Conservation (phyloP, 1,140 invertebrate species). For the Leptopilina boulardi region DNA sequence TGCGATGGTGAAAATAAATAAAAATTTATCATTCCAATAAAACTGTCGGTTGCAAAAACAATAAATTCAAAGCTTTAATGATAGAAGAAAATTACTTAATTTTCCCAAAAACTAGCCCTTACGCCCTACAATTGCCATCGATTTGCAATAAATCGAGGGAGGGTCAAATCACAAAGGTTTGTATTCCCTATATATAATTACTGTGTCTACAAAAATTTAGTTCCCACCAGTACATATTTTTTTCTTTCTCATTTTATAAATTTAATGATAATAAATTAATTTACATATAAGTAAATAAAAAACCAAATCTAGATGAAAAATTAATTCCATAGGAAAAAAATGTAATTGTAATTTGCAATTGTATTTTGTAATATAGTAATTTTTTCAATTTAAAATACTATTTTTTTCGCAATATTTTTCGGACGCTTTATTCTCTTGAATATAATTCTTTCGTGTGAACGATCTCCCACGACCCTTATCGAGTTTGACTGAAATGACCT, state of each 20-base stretch:
- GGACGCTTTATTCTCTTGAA: neutral
- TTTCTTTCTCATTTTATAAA: too few species aligned
- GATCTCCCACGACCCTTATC: constrained; percentile 23
- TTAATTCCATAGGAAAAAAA: too few species aligned
- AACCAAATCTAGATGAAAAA: too few species aligned
- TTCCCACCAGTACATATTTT: neutral
- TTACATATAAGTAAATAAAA: too few species aligned
- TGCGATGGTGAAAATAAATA: neutral
- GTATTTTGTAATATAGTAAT: too few species aligned
- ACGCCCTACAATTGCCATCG: neutral
- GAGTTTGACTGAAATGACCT: constrained; percentile 15
- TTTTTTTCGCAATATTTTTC: neutral
- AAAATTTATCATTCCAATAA: neutral
- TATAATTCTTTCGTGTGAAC: neutral
- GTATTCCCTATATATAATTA: constrained; percentile 4
- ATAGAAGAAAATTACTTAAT: neutral
- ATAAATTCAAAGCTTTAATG: neutral
- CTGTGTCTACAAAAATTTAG: neutral
- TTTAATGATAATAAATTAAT: too few species aligned
- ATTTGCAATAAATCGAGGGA: constrained; percentile 25
- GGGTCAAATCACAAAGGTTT: constrained; percentile 4
- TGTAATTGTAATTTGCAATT: too few species aligned
- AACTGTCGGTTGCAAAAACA: neutral
- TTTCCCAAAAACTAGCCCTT: neutral
- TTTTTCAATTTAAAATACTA: too few species aligned